A percentile compares a stretch with the other conserved stretches of the same genome.
These are phyloP conservation scores for Cephalopachus bancanus DNA, from an alignment of 2,797 vertebrate species.

Conservation along the genomic window DNA sequence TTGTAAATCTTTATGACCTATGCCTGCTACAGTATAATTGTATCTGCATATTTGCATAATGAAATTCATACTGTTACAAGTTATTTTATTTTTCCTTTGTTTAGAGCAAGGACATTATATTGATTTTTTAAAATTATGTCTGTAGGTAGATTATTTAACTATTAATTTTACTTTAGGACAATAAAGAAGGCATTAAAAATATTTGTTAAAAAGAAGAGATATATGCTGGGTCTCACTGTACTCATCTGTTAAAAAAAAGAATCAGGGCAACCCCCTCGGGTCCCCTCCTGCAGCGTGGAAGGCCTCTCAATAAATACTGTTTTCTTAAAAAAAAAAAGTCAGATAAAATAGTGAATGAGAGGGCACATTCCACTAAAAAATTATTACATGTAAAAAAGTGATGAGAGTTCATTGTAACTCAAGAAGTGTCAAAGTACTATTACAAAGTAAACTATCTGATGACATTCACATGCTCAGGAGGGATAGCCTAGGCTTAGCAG, in stretches of 20 bases:
- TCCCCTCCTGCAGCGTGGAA: too few relatives aligned
- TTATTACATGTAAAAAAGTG: neutral
- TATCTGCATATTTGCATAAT: neutral
- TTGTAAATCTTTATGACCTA: conserved; percentile 11
- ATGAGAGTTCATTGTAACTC: neutral
- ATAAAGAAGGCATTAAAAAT: neutral
- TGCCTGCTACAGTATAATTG: neutral
- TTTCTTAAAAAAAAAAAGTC: too few relatives aligned
- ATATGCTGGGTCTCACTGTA: neutral
- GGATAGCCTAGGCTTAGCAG: neutral
- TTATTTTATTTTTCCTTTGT: neutral
- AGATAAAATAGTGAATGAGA: neutral
- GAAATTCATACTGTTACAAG: neutral
- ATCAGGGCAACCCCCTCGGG: too few relatives aligned
- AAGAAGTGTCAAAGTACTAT: neutral
- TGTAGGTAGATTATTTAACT: neutral
- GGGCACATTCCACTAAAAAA: neutral
- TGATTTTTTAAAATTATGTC: neutral
- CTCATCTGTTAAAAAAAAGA: neutral
- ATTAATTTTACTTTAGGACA: too few relatives aligned
- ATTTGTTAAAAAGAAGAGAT: neutral
- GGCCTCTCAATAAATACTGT: too few relatives aligned
- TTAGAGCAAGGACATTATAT: neutral
- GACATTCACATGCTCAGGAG: neutral
- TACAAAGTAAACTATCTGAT: neutral